Conservation (phyloP, 1,140 invertebrate species). For the Drosophila gunungcola region DNA sequence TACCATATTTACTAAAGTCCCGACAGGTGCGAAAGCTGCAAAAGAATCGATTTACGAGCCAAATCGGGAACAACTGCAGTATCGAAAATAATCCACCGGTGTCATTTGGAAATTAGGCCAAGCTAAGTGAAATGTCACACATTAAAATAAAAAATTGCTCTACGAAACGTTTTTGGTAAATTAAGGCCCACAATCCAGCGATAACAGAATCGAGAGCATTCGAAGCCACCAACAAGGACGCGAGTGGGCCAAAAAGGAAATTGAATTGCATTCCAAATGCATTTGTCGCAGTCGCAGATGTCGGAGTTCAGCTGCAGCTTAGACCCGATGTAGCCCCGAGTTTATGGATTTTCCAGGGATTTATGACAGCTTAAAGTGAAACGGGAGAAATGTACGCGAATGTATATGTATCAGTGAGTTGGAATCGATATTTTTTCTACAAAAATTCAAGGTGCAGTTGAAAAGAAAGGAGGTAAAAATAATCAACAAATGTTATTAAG, state of each 20-base stretch:
- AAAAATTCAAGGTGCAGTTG: background rate
- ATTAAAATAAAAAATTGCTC: slow-evolving; percentile 17
- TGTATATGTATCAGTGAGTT: background rate
- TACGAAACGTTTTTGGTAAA: slow-evolving; percentile 43
- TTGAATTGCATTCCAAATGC: slow-evolving; percentile 77
- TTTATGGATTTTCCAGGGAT: slow-evolving; percentile 34
- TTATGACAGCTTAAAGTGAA: slow-evolving; percentile 47
- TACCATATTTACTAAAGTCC: slow-evolving; percentile 21
- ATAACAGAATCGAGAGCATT: slow-evolving; percentile 37
- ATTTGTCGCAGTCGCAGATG: slow-evolving; percentile 52
- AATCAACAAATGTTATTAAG: too few relatives aligned
- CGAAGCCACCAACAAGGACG: slow-evolving; percentile 27
- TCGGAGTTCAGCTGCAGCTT: slow-evolving; percentile 33
- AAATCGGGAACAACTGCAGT: slow-evolving; percentile 9
- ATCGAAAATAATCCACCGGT: slow-evolving; percentile 24
- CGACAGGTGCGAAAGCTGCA: background rate
- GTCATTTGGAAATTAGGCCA: slow-evolving; percentile 61
- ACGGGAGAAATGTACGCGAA: background rate
- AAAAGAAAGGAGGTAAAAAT: background rate
- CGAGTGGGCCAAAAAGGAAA: slow-evolving; percentile 48
- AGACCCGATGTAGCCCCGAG: slow-evolving; percentile 5
- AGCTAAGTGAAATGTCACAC: slow-evolving; percentile 40
- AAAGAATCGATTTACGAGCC: slow-evolving; percentile 18
- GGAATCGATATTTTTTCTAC: slow-evolving; percentile 5
- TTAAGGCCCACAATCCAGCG: slow-evolving; percentile 63